Percentiles rank a stretch among this genome's conserved stretches.
These are phyloP conservation scores for Oceanodroma tethys DNA, from an alignment of 2,113 vertebrate species.

Conservation along the genomic window DNA sequence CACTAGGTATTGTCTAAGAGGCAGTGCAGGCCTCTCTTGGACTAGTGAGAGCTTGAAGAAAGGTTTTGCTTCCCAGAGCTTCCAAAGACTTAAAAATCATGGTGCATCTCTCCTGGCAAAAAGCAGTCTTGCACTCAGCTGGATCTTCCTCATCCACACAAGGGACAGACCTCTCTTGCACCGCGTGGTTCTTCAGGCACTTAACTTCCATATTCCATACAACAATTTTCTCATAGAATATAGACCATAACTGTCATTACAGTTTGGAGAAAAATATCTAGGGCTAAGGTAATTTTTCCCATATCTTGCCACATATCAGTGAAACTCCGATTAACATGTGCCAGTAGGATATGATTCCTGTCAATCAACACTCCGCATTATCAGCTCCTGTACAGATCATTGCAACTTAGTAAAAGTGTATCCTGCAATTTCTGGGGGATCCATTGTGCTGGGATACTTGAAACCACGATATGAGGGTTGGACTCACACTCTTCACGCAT, in stretches of 20 bases:
- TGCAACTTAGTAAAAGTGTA: rapidly evolving
- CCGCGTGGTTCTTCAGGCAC: not conserved
- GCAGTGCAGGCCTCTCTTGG: not conserved
- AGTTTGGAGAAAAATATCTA: not conserved
- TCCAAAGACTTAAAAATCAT: not conserved
- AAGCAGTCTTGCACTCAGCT: not conserved
- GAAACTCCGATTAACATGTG: not conserved
- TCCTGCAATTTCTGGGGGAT: not conserved
- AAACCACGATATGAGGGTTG: not conserved
- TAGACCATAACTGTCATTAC: not conserved
- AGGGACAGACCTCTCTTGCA: too few species aligned
- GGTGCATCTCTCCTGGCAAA: not conserved
- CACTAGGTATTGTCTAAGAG: not conserved
- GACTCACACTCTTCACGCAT: not conserved
- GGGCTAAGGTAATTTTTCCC: not conserved
- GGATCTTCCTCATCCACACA: rapidly evolving
- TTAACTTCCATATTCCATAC: not conserved
- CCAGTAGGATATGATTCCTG: rapidly evolving
- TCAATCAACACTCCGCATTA: rapidly evolving
- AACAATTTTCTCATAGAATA: not conserved
- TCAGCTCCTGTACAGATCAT: too few species aligned
- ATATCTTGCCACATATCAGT: not conserved
- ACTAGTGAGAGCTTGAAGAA: not conserved
- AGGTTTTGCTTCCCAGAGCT: not conserved
- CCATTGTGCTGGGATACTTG: not conserved